Conservation (phyloP, 1,140 invertebrate species). For the Lepidurus couesii region DNA sequence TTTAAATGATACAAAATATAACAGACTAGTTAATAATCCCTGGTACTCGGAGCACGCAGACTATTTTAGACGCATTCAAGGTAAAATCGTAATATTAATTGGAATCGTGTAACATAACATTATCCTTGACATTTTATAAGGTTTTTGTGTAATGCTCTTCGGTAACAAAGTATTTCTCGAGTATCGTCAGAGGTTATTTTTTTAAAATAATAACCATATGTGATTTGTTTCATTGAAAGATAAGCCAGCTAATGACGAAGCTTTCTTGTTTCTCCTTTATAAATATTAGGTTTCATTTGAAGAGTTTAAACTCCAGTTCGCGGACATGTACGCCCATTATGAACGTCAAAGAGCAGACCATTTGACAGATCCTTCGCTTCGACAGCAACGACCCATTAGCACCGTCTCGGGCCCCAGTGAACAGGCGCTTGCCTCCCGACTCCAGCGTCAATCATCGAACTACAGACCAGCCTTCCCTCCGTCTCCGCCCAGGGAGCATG, state of each 20-base stretch:
- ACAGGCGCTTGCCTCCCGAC: conserved; percentile 20
- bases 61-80: no score
- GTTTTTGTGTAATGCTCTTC: no score
- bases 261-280: conserved; percentile 26
- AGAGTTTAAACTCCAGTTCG: conserved; percentile 91
- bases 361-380: conserved; percentile 84
- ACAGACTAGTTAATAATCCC: no score
- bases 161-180: no score
- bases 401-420: conserved; percentile 79
- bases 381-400: conserved; percentile 86
- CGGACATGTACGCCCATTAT: conserved; percentile 96
- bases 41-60: no score
- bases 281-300: conserved; percentile 77
- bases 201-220: not conserved
- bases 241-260: conserved; percentile 13
- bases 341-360: conserved; percentile 87
- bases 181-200: not conserved
- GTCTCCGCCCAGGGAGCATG: not conserved
- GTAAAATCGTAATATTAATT: no score
- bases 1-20: no score
- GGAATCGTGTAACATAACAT: no score
- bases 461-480: not conserved
- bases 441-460: conserved; percentile 2
- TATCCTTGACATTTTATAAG: no score
- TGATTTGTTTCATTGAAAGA: not conserved